Conservation (phyloP, 2,888 invertebrate species). For the Bombyx huttoni region DNA sequence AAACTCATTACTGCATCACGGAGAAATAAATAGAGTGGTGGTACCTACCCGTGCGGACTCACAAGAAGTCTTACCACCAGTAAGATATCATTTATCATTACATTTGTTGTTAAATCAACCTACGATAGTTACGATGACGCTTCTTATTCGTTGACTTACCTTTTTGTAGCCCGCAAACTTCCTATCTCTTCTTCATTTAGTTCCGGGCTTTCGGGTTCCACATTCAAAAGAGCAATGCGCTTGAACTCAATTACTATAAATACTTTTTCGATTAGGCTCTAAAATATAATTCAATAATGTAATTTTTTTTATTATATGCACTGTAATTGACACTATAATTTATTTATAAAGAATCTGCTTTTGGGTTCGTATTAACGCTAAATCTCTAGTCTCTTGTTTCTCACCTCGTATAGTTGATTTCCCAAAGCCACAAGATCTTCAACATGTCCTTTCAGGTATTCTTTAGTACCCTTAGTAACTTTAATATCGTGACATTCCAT, state of each 20-base stretch:
- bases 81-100: no score
- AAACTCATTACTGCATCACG: no score
- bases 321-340: no score
- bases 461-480: constrained; percentile 35
- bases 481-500: constrained; percentile 43
- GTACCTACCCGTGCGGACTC: no score
- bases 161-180: constrained; percentile 30
- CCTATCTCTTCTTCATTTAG: constrained; percentile 15
- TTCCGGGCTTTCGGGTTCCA: constrained; percentile 15
- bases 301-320: no score
- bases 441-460: constrained; percentile 42
- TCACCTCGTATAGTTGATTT: constrained; percentile 35
- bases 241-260: constrained; percentile 28
- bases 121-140: no score
- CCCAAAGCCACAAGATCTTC: constrained; percentile 40
- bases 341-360: no score
- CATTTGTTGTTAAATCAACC: no score
- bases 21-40: no score
- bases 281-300: constrained; percentile 3
- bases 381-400: not conserved
- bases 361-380: no score
- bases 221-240: constrained; percentile 16
- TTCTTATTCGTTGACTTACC: constrained; percentile 15
- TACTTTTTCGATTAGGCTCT: constrained; percentile 33
- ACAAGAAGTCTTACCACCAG: no score